Conservation (phyloP, 2,113 vertebrate species). For the Tragelaphus strepsiceros region DNA sequence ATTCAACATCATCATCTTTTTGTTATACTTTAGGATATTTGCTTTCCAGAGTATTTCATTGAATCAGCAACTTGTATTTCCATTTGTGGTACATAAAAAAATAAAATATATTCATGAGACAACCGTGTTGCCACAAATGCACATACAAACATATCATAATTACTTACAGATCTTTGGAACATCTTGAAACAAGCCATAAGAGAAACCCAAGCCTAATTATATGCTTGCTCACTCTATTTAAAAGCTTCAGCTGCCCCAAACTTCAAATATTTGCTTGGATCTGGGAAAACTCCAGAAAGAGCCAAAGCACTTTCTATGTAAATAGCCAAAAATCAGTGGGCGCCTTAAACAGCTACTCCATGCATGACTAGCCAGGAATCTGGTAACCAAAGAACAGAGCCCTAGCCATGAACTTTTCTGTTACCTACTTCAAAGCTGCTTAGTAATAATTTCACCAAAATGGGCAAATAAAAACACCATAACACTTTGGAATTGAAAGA, state of each 20-base stretch:
- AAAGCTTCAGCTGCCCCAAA: conserved; percentile 37
- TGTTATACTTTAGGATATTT: neutral
- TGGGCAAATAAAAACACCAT: neutral
- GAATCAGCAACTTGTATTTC: neutral
- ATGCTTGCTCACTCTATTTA: conserved; percentile 29
- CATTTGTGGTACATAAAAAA: neutral
- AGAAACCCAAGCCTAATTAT: conserved; percentile 61
- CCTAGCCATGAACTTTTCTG: neutral
- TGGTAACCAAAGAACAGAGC: neutral
- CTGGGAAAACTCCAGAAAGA: conserved; percentile 28
- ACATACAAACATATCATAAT: conserved; percentile 27
- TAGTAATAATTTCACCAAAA: neutral
- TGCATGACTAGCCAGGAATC: neutral
- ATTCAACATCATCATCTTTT: neutral
- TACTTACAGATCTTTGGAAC: conserved; percentile 45
- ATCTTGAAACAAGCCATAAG: neutral
- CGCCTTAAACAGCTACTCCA: neutral
- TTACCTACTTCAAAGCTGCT: neutral
- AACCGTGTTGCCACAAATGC: neutral
- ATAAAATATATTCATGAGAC: neutral
- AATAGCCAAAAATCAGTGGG: conserved; percentile 39
- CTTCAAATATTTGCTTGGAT: conserved; percentile 57
- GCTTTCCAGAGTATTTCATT: neutral
- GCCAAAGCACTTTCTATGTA: conserved; percentile 34
- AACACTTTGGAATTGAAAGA: neutral